phyloP scores from a whole-genome alignment of 2,888 invertebrate species.

The Tenthredo distinguenda region DNA sequence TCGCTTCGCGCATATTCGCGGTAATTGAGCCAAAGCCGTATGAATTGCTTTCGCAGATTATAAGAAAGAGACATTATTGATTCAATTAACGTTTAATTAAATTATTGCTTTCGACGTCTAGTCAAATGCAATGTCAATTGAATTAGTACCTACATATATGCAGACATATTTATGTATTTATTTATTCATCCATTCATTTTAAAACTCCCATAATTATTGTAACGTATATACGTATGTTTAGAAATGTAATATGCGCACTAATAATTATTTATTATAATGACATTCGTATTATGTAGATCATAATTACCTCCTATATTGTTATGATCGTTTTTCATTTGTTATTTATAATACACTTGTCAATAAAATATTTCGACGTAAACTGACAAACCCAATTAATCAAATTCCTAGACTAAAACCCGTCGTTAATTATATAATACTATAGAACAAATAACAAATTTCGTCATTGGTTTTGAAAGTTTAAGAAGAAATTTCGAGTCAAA shows the following conservation, averaged over 20 bases:
- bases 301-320: constrained; percentile 20
- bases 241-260: constrained; percentile 35
- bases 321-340: constrained; percentile 30
- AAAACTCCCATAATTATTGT: constrained; percentile 18
- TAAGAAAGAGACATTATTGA: neutral
- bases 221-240: constrained; percentile 16
- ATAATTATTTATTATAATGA: neutral
- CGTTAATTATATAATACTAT: neutral
- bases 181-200: neutral
- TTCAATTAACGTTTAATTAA: neutral
- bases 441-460: neutral
- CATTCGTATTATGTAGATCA: constrained; percentile 8
- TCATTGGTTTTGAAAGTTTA: neutral
- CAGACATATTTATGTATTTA: neutral
- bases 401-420: neutral
- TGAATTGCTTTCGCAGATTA: neutral
- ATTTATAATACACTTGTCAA: constrained; percentile 36
- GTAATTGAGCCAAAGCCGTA: neutral
- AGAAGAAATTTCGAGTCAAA: neutral
- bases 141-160: neutral
- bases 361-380: constrained; percentile 30
- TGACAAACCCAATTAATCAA: neutral
- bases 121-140: constrained; percentile 29
- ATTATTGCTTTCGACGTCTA: neutral
- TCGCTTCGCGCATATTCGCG: neutral